Conservation (phyloP, 2,113 vertebrate species). For the Triplophysa tibetana region DNA sequence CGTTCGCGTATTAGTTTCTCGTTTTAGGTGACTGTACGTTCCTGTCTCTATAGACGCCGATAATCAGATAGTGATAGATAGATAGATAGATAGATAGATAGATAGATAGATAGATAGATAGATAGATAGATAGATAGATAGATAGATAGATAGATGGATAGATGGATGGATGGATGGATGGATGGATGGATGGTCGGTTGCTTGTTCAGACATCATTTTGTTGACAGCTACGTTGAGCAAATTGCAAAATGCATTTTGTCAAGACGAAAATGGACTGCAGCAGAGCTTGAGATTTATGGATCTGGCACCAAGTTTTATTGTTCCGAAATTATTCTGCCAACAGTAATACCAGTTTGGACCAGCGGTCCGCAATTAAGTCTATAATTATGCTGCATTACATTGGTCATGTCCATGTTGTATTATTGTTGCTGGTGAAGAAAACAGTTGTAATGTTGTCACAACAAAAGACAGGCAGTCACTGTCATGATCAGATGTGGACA, state of each 20-base stretch:
- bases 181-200: neutral
- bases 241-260: conserved; percentile 1
- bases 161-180: too few species aligned
- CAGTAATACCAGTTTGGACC: neutral
- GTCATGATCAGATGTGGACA: conserved; percentile 1
- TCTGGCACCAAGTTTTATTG: conserved; percentile 17
- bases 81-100: neutral
- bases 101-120: neutral
- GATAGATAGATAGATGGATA: too few species aligned
- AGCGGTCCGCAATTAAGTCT: conserved; percentile 20
- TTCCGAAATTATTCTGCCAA: conserved; percentile 3
- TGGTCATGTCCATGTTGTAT: neutral
- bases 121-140: neutral
- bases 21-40: neutral
- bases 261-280: neutral
- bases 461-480: neutral
- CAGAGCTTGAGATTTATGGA: conserved; percentile 26
- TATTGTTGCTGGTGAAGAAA: conserved; percentile 23
- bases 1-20: neutral
- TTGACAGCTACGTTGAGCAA: conserved; percentile 3
- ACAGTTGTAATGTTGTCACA: conserved; percentile 28
- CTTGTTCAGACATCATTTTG: neutral
- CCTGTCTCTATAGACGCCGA: neutral
- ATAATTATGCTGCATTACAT: conserved; percentile 28
- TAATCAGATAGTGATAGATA: neutral